These are phyloP conservation scores for Asarcornis scutulata DNA, from an alignment of 2,113 vertebrate genomes.

Conservation along the genomic window DNA sequence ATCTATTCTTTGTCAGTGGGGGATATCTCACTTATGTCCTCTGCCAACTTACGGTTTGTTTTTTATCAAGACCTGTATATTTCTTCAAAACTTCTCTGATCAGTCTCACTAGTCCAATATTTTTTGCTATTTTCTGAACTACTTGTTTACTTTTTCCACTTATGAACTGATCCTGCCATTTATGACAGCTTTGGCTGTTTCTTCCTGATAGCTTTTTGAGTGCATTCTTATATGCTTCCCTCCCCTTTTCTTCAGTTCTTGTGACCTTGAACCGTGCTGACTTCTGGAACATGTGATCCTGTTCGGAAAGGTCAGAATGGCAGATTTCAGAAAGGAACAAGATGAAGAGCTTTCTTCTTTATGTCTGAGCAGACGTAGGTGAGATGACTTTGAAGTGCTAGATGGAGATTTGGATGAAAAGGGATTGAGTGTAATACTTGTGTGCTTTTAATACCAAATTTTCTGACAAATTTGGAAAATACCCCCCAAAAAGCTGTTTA, in stretches of 20 bases:
- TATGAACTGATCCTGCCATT: not conserved
- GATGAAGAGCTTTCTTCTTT: conserved; percentile 29
- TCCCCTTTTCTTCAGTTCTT: conserved; percentile 34
- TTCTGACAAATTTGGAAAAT: not conserved
- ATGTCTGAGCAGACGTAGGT: conserved; percentile 26
- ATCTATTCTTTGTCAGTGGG: not conserved
- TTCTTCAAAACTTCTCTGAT: not conserved
- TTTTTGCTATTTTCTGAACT: not conserved
- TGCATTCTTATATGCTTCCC: not conserved
- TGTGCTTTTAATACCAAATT: not conserved
- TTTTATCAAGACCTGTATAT: not conserved
- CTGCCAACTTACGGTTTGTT: not conserved
- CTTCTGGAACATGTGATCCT: conserved; percentile 12
- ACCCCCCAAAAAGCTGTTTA: not conserved
- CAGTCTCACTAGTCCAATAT: not conserved
- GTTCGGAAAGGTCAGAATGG: conserved; percentile 27
- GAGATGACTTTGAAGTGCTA: conserved; percentile 7
- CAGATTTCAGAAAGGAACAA: conserved; percentile 8
- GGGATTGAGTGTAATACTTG: not conserved
- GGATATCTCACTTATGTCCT: not conserved
- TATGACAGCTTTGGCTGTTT: not conserved
- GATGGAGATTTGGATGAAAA: not conserved
- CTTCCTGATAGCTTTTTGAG: not conserved
- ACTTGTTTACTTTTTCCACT: not conserved
- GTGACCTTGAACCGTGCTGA: conserved; percentile 9